Evolutionary conservation across 2,113 vertebrate species (phyloP).

Genomic region (Lampris incognitus): DNA sequence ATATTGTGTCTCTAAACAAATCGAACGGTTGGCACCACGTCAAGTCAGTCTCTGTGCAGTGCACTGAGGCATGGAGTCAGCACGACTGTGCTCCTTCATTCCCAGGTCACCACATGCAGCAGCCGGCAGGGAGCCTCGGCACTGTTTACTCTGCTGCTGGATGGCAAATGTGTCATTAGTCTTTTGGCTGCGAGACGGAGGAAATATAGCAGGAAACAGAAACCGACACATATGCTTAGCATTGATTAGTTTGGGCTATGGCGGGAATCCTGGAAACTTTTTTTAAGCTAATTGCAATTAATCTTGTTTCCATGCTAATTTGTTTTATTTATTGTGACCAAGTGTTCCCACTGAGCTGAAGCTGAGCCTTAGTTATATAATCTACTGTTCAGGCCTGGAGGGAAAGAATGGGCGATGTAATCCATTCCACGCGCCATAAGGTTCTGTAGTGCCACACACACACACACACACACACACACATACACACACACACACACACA

Average conservation of each 20-base stretch:
- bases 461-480: background rate
- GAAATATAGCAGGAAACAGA: slow-evolving; percentile 27
- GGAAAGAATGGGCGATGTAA: background rate
- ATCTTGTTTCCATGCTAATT: slow-evolving; percentile 2
- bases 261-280: slow-evolving; percentile 7
- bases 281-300: slow-evolving; percentile 39
- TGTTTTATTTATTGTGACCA: background rate
- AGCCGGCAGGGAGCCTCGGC: slow-evolving; percentile 55
- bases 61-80: slow-evolving; percentile 68
- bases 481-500: background rate
- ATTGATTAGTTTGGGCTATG: slow-evolving; percentile 49
- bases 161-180: slow-evolving; percentile 64
- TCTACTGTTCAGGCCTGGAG: background rate
- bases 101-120: slow-evolving; percentile 71
- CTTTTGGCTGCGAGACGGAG: slow-evolving; percentile 56
- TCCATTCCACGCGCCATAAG: background rate
- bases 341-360: background rate
- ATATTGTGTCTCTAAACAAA: slow-evolving; percentile 80
- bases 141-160: slow-evolving; percentile 61
- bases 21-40: slow-evolving; percentile 74
- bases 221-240: background rate
- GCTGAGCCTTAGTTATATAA: background rate
- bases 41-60: slow-evolving; percentile 64
- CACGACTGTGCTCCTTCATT: slow-evolving; percentile 57
- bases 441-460: background rate